Percentiles rank a stretch among this genome's conserved stretches.
Evolutionary conservation across 2,797 vertebrate species (phyloP).

Genomic region (Myripristis murdjan): DNA sequence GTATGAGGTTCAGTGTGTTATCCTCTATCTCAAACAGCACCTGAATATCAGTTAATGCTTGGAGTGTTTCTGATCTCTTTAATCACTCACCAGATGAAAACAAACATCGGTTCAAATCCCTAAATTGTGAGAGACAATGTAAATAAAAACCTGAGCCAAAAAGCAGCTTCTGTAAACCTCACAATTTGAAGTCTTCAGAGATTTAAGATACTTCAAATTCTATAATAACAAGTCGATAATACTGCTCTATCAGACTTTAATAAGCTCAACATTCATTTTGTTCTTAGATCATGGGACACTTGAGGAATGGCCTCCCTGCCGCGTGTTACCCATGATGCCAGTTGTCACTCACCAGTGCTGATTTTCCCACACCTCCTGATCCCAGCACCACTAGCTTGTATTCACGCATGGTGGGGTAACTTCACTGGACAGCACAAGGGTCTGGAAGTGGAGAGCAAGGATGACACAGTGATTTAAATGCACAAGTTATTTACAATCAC

Average conservation of each 20-base stretch:
- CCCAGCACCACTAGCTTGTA: constrained; percentile 99
- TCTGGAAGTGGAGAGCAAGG: constrained; percentile 76
- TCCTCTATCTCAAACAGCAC: no score
- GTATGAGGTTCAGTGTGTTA: no score
- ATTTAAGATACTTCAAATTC: not conserved
- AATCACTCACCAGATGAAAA: not conserved
- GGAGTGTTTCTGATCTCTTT: no score
- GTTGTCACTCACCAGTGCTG: constrained; percentile 93
- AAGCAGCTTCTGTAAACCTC: no score
- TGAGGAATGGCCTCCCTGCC: not conserved
- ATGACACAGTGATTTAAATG: constrained; percentile 2
- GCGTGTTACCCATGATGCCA: not conserved
- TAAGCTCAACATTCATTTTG: not conserved
- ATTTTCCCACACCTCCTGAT: constrained; percentile 99
- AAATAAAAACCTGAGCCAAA: not conserved
- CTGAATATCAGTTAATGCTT: no score
- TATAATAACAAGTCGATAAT: not conserved
- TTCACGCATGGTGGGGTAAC: constrained; percentile 96
- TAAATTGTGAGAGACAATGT: not conserved
- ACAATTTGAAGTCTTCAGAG: not conserved
- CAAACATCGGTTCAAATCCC: not conserved
- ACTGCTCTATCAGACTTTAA: not conserved
- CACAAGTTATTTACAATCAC: constrained; percentile 10
- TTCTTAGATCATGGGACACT: not conserved
- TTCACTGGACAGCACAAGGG: constrained; percentile 86